A percentile compares a stretch with the other conserved stretches of the same genome.
These are phyloP conservation scores for Coboldia fuscipes DNA, from an alignment of 1,140 invertebrate species.

Conservation along the genomic window DNA sequence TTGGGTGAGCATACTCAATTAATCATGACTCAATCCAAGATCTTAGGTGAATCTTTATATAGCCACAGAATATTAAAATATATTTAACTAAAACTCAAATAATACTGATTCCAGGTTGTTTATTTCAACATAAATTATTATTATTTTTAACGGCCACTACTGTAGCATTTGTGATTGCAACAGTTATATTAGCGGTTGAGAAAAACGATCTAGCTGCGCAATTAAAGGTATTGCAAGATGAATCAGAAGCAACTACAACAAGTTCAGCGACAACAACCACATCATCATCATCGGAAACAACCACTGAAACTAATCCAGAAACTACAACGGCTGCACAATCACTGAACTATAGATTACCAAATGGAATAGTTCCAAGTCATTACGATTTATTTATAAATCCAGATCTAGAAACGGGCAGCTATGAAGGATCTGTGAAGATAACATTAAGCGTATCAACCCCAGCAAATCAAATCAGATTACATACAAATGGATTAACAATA, in stretches of 20 bases:
- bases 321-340: not conserved
- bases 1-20: too few species aligned
- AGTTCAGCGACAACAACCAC: not conserved
- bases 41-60: too few species aligned
- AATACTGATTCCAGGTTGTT: too few species aligned
- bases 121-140: too few species aligned
- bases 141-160: too few species aligned
- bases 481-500: conserved; percentile 29
- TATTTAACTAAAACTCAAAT: too few species aligned
- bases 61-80: too few species aligned
- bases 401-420: conserved; percentile 40
- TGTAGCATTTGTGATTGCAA: too few species aligned
- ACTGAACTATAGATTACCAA: conserved; percentile 36
- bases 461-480: conserved; percentile 39
- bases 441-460: conserved; percentile 28
- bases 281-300: not conserved
- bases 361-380: conserved; percentile 37
- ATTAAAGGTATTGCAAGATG: too few species aligned
- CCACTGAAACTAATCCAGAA: not conserved
- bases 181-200: too few species aligned
- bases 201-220: too few species aligned
- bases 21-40: too few species aligned
- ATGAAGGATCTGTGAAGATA: conserved; percentile 47
- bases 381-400: conserved; percentile 62
- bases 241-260: not conserved